Evolutionary conservation across 2,888 invertebrate species (phyloP).

Genomic region (Boloria selene): DNA sequence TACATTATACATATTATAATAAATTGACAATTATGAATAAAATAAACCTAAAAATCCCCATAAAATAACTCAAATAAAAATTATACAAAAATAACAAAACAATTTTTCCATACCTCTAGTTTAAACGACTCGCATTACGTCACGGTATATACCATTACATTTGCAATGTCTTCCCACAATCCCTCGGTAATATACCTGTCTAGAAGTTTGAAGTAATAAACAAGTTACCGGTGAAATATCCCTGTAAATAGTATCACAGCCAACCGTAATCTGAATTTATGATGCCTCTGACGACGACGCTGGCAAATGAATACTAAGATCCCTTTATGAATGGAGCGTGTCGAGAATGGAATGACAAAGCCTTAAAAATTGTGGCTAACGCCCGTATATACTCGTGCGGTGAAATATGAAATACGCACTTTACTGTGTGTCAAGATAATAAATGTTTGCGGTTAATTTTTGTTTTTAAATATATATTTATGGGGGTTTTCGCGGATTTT

Average conservation of each 20-base stretch:
- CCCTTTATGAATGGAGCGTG: slow-evolving; percentile 50
- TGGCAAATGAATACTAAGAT: slow-evolving; percentile 57
- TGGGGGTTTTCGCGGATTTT: too few relatives aligned
- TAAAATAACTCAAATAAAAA: too few relatives aligned
- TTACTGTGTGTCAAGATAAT: too few relatives aligned
- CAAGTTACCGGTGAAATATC: slow-evolving; percentile 27
- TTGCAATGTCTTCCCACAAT: neutral
- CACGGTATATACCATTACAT: neutral
- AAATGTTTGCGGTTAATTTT: too few relatives aligned
- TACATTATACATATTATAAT: too few relatives aligned
- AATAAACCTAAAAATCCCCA: too few relatives aligned
- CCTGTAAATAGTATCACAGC: slow-evolving; percentile 28
- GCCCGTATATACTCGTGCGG: neutral
- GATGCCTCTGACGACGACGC: slow-evolving; percentile 49
- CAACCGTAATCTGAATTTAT: slow-evolving; percentile 56
- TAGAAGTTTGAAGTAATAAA: slow-evolving; percentile 29
- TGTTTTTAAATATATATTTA: too few relatives aligned
- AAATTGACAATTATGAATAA: too few relatives aligned
- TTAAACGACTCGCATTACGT: neutral
- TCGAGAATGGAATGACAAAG: slow-evolving; percentile 33
- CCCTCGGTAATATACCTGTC: slow-evolving; percentile 11
- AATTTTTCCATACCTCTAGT: too few relatives aligned
- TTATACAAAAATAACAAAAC: too few relatives aligned
- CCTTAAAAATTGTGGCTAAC: slow-evolving; percentile 32
- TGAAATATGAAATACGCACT: too few relatives aligned